phyloP scores from a whole-genome alignment of 2,113 vertebrate genomes.

The Ochotona princeps region DNA sequence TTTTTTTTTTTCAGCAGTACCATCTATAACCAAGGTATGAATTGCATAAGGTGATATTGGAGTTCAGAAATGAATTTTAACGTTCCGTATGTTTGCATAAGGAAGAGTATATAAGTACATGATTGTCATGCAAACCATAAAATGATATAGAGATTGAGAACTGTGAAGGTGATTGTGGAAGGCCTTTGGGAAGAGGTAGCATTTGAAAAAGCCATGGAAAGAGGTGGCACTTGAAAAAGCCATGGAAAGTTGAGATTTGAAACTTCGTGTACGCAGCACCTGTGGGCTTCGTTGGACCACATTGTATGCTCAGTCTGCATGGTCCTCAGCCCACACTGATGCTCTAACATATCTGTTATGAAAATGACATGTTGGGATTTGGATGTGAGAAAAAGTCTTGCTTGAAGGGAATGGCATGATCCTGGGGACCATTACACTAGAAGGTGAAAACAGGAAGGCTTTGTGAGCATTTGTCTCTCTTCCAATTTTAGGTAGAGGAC shows the following conservation, averaged over 20 bases:
- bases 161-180: conserved; percentile 5
- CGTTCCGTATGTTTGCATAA: background rate
- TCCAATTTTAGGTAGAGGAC: background rate
- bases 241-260: background rate
- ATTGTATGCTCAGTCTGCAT: background rate
- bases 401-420: background rate
- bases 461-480: conserved; percentile 48
- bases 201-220: background rate
- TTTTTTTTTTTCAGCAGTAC: background rate
- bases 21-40: background rate
- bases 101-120: background rate
- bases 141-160: background rate
- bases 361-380: conserved; percentile 28
- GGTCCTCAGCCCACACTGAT: background rate
- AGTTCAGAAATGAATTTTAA: conserved; percentile 31
- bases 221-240: conserved; percentile 13
- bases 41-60: background rate
- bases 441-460: conserved; percentile 33
- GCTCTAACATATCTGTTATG: conserved; percentile 27
- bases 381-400: conserved; percentile 16
- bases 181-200: background rate
- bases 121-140: conserved; percentile 18
- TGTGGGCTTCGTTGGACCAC: background rate
- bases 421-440: background rate
- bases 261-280: background rate